These are phyloP conservation scores for Todiramphus chloris DNA, from an alignment of 2,113 vertebrate species.

Conservation along the genomic window DNA sequence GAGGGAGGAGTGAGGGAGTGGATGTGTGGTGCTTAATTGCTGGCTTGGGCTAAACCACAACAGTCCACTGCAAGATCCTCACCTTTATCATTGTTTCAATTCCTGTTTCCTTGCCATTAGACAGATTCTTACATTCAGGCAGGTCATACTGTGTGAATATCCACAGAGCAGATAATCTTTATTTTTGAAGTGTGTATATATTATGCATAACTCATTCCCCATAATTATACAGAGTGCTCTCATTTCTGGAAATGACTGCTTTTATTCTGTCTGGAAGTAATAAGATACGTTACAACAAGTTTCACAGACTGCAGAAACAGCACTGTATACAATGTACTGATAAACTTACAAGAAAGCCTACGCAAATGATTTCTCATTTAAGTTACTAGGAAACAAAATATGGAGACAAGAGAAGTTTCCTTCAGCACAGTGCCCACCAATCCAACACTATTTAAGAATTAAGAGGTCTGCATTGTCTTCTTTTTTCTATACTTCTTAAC, in stretches of 20 bases:
- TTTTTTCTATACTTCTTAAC: not conserved
- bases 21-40: no score
- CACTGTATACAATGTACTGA: not conserved
- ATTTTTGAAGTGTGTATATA: not conserved
- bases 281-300: not conserved
- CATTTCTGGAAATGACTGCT: constrained; percentile 54
- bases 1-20: no score
- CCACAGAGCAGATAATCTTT: not conserved
- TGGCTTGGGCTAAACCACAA: no score
- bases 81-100: not conserved
- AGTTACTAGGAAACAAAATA: not conserved
- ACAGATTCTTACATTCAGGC: not conserved
- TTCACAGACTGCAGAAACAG: not conserved
- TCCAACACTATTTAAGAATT: not conserved
- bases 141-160: not conserved
- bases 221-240: constrained; percentile 25
- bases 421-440: not conserved
- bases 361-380: not conserved
- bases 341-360: constrained; percentile 13
- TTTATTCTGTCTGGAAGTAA: not conserved
- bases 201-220: constrained; percentile 42
- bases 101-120: not conserved
- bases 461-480: not conserved
- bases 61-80: not conserved
- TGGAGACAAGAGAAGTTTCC: not conserved